Percentiles rank a stretch among this genome's conserved stretches.
Evolutionary conservation across 1,140 invertebrate species (phyloP).

Genomic region (Achroia grisella): DNA sequence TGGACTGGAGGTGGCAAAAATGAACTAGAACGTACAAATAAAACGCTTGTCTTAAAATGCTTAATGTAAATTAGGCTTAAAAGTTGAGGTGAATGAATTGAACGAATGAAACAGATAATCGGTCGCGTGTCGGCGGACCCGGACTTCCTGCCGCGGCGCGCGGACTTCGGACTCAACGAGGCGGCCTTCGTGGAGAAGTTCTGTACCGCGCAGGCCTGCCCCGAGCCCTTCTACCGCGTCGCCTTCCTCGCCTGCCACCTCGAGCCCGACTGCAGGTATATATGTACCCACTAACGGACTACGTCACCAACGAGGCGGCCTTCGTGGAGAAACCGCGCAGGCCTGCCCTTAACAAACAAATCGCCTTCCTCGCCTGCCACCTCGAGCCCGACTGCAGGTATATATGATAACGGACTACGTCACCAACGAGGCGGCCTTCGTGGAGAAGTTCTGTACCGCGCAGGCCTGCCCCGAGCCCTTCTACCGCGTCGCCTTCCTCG

Average conservation of each 20-base stretch:
- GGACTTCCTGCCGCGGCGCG: conserved; percentile 90
- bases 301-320: neutral
- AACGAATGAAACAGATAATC: conserved; percentile 85
- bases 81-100: too few species aligned
- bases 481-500: too few species aligned
- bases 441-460: neutral
- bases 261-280: conserved; percentile 87
- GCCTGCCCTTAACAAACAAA: neutral
- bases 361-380: neutral
- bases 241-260: conserved; percentile 92
- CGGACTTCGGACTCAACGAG: conserved; percentile 94
- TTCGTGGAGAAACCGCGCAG: neutral
- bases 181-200: conserved; percentile 90
- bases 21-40: too few species aligned
- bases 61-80: too few species aligned
- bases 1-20: too few species aligned
- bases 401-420: neutral
- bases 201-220: conserved; percentile 82
- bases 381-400: neutral
- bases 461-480: too few species aligned
- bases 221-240: conserved; percentile 89
- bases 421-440: too few species aligned
- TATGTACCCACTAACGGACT: neutral
- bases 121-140: conserved; percentile 94
- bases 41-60: too few species aligned